Conservation (phyloP, 2,797 vertebrate species). For the Sebastolobus altivelis region DNA sequence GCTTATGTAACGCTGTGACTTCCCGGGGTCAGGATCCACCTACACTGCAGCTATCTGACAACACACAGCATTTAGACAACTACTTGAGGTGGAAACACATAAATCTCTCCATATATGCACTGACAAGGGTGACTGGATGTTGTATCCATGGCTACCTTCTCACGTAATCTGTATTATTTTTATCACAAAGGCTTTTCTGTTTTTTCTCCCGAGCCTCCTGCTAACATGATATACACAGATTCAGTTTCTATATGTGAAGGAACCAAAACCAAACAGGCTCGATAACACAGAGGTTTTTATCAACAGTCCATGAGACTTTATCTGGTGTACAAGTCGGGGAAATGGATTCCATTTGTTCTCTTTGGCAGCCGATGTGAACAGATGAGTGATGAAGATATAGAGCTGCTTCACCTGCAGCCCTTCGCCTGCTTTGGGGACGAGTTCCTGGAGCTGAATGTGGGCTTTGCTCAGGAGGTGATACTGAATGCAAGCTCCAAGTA, state of each 20-base stretch:
- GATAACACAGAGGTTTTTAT: not conserved
- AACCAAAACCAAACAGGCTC: slow-evolving; percentile 19
- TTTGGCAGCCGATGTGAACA: not conserved
- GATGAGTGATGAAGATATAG: not conserved
- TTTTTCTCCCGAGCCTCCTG: slow-evolving; percentile 56
- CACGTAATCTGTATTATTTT: slow-evolving; percentile 81
- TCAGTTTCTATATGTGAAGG: slow-evolving; percentile 55
- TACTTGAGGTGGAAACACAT: slow-evolving; percentile 77
- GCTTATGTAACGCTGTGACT: slow-evolving; percentile 78
- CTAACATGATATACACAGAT: slow-evolving; percentile 60
- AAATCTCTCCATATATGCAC: slow-evolving; percentile 79
- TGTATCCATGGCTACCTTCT: slow-evolving; percentile 82
- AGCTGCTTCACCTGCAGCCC: not conserved
- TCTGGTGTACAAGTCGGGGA: not conserved
- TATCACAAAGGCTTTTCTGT: slow-evolving; percentile 74
- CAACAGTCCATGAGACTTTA: not conserved
- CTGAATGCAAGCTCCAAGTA: not conserved
- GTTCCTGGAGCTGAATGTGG: not conserved
- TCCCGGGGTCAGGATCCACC: slow-evolving; percentile 78
- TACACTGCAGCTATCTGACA: slow-evolving; percentile 75
- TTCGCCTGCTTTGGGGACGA: not conserved
- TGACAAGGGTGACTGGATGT: slow-evolving; percentile 77
- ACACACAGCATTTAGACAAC: slow-evolving; percentile 77
- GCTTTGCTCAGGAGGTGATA: not conserved
- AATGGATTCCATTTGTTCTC: slow-evolving; percentile 7